Conservation (phyloP, 2,888 invertebrate genomes). For the Pseudococcus jackbeardsleyi region DNA sequence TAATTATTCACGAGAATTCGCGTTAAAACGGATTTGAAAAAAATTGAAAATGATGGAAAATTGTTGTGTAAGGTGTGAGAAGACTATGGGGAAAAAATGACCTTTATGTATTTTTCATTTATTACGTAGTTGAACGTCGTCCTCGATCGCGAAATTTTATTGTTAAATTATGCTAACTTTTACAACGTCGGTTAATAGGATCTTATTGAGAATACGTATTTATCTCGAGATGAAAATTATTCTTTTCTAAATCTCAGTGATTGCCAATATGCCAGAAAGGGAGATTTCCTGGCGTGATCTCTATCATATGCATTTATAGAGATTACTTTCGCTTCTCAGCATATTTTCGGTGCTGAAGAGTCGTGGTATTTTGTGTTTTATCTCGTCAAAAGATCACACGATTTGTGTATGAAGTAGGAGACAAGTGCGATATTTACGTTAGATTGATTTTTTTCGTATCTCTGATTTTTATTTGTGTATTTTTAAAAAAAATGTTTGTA, state of each 20-base stretch:
- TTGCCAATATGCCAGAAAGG: not conserved
- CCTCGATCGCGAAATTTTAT: not conserved
- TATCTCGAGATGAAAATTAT: slow-evolving; percentile 9
- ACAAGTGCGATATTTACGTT: too few species aligned
- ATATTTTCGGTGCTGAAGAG: not conserved
- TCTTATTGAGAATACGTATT: not conserved
- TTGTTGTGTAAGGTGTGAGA: not conserved
- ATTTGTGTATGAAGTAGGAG: not conserved
- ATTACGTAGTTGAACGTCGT: not conserved
- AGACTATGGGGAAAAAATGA: not conserved
- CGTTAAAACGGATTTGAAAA: not conserved
- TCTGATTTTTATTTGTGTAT: too few species aligned
- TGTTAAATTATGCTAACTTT: slow-evolving; percentile 43
- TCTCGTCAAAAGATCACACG: slow-evolving; percentile 3
- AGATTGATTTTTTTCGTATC: too few species aligned
- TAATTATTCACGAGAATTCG: not conserved
- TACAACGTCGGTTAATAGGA: not conserved
- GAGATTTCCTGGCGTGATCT: not conserved
- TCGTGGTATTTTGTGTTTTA: not conserved
- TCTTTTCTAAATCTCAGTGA: slow-evolving; percentile 34
- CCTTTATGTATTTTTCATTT: slow-evolving; percentile 50
- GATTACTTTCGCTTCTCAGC: slow-evolving; percentile 32
- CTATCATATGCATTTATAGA: not conserved
- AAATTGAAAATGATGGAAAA: not conserved
- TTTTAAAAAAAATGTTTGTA: too few species aligned